phyloP scores from a whole-genome alignment of 2,888 invertebrate genomes.

The Teleiodes luculella region DNA sequence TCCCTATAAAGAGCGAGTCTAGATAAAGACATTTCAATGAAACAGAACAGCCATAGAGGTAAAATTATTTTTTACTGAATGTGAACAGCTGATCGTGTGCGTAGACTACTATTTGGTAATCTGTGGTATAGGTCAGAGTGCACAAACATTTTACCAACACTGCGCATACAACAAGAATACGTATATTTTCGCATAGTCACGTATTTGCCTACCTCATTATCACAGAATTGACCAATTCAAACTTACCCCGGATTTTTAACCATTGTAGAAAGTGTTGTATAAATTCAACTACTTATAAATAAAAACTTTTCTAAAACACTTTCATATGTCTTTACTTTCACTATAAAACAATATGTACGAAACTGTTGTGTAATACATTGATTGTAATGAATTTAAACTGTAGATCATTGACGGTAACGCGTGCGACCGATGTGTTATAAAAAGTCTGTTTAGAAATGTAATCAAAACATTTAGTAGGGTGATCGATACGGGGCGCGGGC shows the following conservation, averaged over 20 bases:
- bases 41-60: too few species aligned
- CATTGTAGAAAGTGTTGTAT: constrained; percentile 33
- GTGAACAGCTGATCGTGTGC: too few species aligned
- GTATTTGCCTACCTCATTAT: not conserved
- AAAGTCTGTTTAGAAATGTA: constrained; percentile 31
- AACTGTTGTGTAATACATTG: constrained; percentile 17
- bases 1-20: too few species aligned
- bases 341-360: constrained; percentile 23
- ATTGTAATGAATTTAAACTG: not conserved
- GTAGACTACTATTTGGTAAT: too few species aligned
- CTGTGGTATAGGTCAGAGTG: too few species aligned
- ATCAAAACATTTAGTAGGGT: constrained; percentile 52
- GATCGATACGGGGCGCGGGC: constrained; percentile 45
- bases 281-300: constrained; percentile 12
- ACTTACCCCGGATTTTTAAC: constrained; percentile 53
- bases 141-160: too few species aligned
- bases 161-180: too few species aligned
- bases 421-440: constrained; percentile 26
- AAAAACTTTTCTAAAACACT: constrained; percentile 20
- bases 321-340: constrained; percentile 31
- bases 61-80: too few species aligned
- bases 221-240: not conserved
- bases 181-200: too few species aligned
- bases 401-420: constrained; percentile 14
- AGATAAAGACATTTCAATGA: too few species aligned